These are phyloP conservation scores for Phylloscopus trochilus DNA, from an alignment of 2,113 vertebrate species.

Conservation along the genomic window DNA sequence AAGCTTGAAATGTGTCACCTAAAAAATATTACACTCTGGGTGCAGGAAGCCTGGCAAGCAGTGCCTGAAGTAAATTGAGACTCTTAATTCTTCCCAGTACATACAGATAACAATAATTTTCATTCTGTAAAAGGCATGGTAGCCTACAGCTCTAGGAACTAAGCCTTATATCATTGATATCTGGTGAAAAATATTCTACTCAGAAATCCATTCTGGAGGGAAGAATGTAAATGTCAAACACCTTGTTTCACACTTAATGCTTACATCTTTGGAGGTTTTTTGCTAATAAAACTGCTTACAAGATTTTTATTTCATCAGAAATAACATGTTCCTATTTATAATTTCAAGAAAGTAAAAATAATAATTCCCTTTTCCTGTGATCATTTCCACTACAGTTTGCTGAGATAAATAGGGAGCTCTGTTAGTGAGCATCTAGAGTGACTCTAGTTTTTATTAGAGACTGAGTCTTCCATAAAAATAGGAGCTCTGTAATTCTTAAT, in stretches of 20 bases:
- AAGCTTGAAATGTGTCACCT: not conserved
- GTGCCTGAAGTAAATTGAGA: not conserved
- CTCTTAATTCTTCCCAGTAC: not conserved
- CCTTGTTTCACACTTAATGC: not conserved
- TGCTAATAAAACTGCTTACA: not conserved
- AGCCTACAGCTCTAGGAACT: not conserved
- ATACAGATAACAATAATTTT: not conserved
- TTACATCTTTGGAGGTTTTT: not conserved
- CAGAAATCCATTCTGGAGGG: not conserved
- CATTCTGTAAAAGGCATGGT: not conserved
- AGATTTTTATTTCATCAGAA: not conserved
- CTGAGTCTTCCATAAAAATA: not conserved
- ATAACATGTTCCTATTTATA: not conserved
- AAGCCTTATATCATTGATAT: not conserved
- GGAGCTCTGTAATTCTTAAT: not conserved
- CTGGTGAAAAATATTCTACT: not conserved
- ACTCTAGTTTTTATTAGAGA: not conserved
- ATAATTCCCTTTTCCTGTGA: not conserved
- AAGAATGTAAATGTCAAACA: not conserved
- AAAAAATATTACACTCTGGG: not conserved
- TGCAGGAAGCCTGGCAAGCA: not conserved
- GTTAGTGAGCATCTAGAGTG: not conserved
- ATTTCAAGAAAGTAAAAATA: not conserved
- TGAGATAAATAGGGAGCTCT: not conserved
- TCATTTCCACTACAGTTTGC: not conserved